Base-by-base conservation (phyloP, 2,888 invertebrate genomes). In the Shargacucullia verbasci region DNA sequence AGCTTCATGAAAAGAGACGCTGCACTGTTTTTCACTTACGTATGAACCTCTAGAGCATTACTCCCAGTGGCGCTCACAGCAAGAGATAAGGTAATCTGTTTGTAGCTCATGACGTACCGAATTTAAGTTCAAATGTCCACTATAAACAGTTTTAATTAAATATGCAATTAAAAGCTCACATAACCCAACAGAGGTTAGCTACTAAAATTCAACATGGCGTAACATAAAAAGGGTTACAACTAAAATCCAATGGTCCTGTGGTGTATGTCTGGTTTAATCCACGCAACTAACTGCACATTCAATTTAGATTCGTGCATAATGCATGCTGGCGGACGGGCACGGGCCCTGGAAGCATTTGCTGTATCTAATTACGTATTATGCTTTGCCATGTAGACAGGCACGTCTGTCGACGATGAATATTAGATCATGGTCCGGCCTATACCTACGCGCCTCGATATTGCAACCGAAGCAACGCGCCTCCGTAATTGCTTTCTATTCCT, bases 311-410 rank as follows among this genome's bases (percentile, higher is more conserved):
- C 88, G 89, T 91, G 90, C 90, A 91, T 91, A 88, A 91, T 91
- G 91, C 90, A 91, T 91, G 84, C 76, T 72, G 81, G 66, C 80
- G 82, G 79, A 66, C 80, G 82, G 75, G 80, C 79, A 76, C 81
- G 80, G 83, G 80, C 82, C 86, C 84, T 79, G 84, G 76, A 86
- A 88, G 88, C 90, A 90, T 90, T 90, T 87, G 89, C 88, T 86
- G 91, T 88, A 91, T 92, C 91, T 93, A 91, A 92, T 93, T 91
- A 92, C 90, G 90, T 88, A 92, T 92, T 90, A 91, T 88, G 90
- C 91, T 88, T 88, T 87, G 86, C 89, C 84, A 87, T 89, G 89
- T 88, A 91, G 88, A 87, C 88, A 79, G 85, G 82, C 86, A 81
- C 82, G 89, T 84, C 89, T 87, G 86, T 83, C 86, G 83, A 83